Evolutionary conservation across 2,113 vertebrate species (phyloP), one percentile per base, ranked within the genome.

Genomic region (Tautogolabrus adspersus): DNA sequence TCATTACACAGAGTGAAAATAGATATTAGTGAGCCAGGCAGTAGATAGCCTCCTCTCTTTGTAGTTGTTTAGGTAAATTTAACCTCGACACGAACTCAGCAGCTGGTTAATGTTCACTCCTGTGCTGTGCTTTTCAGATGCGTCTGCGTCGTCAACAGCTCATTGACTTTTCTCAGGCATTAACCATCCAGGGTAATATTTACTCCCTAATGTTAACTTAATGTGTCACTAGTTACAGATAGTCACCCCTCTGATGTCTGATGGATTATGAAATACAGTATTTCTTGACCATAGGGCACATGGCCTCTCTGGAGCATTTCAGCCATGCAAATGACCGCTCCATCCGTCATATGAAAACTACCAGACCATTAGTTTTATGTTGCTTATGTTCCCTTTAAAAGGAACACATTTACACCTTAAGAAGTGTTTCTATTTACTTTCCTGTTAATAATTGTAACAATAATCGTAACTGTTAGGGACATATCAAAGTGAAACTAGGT

Each of bases 21-120:
- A 59, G 19, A 51, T 8, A 3, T 38, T 18, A 34, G 22, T 38
- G 4, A 65, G 57, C 1, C 11, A 21, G 26, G 26, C 26, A 26
- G 7, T 3, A 44, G 16, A 12, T 58, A 5, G 12, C 16, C 16
- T 75, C 51, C 26, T 26, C 26, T 73, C 66, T 69, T 57, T 55
- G 30, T 57, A 15, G 5, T 46, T 60, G 22, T 81, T 19, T 13
- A 34, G 34, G 62, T 75, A 82, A 49, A 75, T 75, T 34, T 65
- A 77, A 84, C 75, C 77, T 72, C 26, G 22, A 30, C 10, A 13
- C 21, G 1, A 88, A 79, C 72, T 74, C 66, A 21, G 30, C 22
- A 49, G 58, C 71, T 76, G 70, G 87, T 89, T 88, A 90, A 92
- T 78, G 63, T 89, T 89, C 69, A 82, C 26, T 81, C 40, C 1